These are phyloP conservation scores for Myotis vivesi DNA, from an alignment of 2,797 vertebrate species.

Conservation along the genomic window DNA sequence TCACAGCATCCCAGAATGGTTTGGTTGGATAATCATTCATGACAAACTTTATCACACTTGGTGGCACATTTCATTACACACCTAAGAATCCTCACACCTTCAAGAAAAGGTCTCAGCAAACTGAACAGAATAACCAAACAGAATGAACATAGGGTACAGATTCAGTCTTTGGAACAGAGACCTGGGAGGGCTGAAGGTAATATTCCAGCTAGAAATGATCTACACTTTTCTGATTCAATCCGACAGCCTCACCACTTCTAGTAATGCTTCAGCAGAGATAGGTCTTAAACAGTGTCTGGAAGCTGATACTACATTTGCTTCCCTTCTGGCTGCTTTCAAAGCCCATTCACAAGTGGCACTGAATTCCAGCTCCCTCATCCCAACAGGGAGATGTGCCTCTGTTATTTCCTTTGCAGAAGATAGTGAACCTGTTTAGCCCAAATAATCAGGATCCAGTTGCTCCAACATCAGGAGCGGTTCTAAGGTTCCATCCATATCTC, in stretches of 20 bases:
- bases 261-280: neutral
- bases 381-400: neutral
- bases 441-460: neutral
- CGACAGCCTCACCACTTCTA: neutral
- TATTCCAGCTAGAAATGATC: neutral
- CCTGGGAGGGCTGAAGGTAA: too few relatives aligned
- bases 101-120: neutral
- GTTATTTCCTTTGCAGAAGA: neutral
- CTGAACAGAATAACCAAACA: neutral
- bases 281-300: neutral
- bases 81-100: neutral
- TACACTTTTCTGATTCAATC: neutral
- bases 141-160: neutral
- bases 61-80: neutral
- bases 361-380: neutral
- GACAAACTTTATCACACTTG: neutral
- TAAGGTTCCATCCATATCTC: neutral
- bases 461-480: neutral
- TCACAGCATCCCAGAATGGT: neutral
- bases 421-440: neutral
- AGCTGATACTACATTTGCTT: neutral
- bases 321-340: slow-evolving; percentile 30
- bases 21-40: neutral
- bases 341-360: neutral
- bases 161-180: neutral